These are phyloP conservation scores for Mobula hypostoma DNA, from an alignment of 2,113 vertebrate genomes.

Conservation along the genomic window DNA sequence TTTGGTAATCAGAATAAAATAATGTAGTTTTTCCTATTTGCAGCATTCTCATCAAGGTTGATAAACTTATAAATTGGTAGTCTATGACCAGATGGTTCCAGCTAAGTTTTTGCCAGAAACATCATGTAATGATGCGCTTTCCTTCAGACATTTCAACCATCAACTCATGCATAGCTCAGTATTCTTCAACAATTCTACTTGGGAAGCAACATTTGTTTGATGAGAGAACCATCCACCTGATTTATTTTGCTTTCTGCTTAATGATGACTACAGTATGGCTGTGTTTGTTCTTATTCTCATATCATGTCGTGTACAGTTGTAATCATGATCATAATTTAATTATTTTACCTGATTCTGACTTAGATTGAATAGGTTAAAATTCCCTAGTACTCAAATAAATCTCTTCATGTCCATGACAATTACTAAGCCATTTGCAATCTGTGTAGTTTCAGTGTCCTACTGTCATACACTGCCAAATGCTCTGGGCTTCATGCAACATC, in stretches of 20 bases:
- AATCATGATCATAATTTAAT: not conserved
- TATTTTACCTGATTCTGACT: not conserved
- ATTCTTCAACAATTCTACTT: not conserved
- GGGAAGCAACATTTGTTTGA: not conserved
- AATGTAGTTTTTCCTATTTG: not conserved
- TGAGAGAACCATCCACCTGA: not conserved
- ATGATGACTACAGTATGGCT: not conserved
- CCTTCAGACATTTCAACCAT: not conserved
- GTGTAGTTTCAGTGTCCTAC: not conserved
- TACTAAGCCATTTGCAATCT: not conserved
- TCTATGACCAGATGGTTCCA: not conserved
- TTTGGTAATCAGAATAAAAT: constrained; percentile 22
- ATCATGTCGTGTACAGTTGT: not conserved
- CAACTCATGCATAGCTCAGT: not conserved
- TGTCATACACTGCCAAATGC: not conserved
- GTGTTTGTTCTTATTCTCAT: not conserved
- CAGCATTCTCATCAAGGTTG: not conserved
- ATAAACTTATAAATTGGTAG: not conserved
- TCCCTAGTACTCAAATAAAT: not conserved
- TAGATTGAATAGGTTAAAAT: not conserved
- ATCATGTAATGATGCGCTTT: not conserved
- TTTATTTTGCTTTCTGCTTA: not conserved
- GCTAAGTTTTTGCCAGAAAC: not conserved
- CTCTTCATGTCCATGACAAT: not conserved
- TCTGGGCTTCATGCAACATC: not conserved